phyloP scores from a whole-genome alignment of 2,797 vertebrate species.

The Phrynocephalus vlangalii region DNA sequence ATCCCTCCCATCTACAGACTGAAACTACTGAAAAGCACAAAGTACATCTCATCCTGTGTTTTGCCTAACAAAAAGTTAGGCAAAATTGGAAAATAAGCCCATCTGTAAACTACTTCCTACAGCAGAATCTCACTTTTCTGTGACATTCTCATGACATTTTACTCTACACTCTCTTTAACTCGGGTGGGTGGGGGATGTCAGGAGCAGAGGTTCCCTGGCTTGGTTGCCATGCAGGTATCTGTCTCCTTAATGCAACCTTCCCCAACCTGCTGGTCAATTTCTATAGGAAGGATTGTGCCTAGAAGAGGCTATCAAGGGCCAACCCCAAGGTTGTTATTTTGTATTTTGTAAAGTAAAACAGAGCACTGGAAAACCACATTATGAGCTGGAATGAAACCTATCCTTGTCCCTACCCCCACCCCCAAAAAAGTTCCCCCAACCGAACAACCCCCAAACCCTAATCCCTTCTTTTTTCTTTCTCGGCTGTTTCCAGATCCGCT shows the following conservation, averaged over 20 bases:
- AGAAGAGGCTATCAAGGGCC: background rate
- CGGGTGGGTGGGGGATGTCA: background rate
- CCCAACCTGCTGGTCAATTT: background rate
- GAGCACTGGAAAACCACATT: background rate
- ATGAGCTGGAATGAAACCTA: background rate
- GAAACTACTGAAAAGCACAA: background rate
- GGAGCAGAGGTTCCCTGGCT: background rate
- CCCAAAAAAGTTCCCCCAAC: background rate
- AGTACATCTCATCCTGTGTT: background rate
- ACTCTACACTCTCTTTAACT: background rate
- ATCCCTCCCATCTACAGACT: background rate
- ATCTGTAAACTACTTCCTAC: background rate
- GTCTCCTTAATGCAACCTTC: too few relatives aligned
- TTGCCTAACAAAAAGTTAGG: background rate
- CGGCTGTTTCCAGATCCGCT: conserved; percentile 86
- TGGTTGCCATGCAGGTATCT: background rate
- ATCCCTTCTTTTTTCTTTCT: background rate
- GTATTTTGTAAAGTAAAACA: background rate
- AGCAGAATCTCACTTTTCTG: background rate
- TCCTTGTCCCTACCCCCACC: background rate
- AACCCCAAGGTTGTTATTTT: background rate
- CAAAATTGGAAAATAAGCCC: background rate
- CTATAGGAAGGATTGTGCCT: background rate
- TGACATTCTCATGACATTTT: background rate
- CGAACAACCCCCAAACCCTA: background rate